phyloP scores from a whole-genome alignment of 2,888 invertebrate species.

The Ophion obscuratus region DNA sequence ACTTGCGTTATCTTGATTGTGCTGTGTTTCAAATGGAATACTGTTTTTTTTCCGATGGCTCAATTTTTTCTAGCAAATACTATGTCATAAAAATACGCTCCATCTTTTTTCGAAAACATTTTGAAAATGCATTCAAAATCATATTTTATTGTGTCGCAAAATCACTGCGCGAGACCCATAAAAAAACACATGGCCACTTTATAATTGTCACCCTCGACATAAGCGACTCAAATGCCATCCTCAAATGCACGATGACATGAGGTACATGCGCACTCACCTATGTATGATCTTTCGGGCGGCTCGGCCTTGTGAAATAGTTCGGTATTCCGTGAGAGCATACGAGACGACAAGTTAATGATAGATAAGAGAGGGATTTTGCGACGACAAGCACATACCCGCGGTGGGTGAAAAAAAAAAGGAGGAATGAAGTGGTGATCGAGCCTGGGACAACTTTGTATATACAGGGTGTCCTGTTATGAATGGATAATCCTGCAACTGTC shows the following conservation, averaged over 20 bases:
- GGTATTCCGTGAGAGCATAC: slow-evolving; percentile 64
- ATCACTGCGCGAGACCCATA: too few species aligned
- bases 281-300: slow-evolving; percentile 61
- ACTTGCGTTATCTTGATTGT: too few species aligned
- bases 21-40: too few species aligned
- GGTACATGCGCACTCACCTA: not conserved
- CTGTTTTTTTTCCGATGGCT: too few species aligned
- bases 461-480: not conserved
- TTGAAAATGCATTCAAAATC: too few species aligned
- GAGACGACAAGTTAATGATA: slow-evolving; percentile 70
- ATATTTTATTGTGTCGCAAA: too few species aligned
- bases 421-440: slow-evolving; percentile 8
- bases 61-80: too few species aligned
- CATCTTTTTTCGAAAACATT: too few species aligned
- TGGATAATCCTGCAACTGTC: too few species aligned
- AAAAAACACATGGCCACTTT: too few species aligned
- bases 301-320: slow-evolving; percentile 70
- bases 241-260: not conserved
- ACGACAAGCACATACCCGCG: slow-evolving; percentile 46
- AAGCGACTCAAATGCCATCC: not conserved
- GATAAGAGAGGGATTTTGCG: slow-evolving; percentile 60
- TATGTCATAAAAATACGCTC: too few species aligned
- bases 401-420: slow-evolving; percentile 1
- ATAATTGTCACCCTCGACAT: not conserved
- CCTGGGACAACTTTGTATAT: not conserved